These are phyloP conservation scores for Phymorhynchus buccinoides DNA, from an alignment of 1,140 invertebrate species.

Conservation along the genomic window DNA sequence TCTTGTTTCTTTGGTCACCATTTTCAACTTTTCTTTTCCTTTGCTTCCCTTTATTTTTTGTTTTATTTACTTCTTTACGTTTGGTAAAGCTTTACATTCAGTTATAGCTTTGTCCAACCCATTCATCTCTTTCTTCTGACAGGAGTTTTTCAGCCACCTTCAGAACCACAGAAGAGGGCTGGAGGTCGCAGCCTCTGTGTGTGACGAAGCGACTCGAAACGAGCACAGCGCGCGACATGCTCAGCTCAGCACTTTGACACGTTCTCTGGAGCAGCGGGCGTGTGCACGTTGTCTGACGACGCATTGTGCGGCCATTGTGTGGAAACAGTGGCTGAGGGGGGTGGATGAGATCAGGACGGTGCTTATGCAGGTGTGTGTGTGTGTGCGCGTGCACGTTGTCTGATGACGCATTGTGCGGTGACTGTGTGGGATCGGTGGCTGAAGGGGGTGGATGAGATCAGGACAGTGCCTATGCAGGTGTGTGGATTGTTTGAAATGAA, in stretches of 20 bases:
- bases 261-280: neutral
- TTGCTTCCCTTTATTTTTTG: neutral
- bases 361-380: neutral
- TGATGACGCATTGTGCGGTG: too few species aligned
- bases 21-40: neutral
- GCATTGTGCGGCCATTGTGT: neutral
- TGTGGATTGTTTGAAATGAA: too few species aligned
- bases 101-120: too few species aligned
- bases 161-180: neutral
- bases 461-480: neutral
- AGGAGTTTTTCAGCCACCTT: neutral
- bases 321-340: neutral
- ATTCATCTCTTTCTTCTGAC: too few species aligned
- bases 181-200: neutral
- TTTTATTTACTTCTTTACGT: neutral
- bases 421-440: neutral
- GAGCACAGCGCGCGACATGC: neutral
- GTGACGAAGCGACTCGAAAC: neutral
- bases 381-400: neutral
- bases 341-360: neutral
- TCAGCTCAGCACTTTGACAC: neutral
- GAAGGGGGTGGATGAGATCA: neutral
- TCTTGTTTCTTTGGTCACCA: too few species aligned
- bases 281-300: neutral
- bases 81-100: too few species aligned